Percentiles rank a stretch among this genome's conserved stretches.
Conservation (phyloP, 1,140 invertebrate species). For the Panagrolaimus sp. region DNA sequence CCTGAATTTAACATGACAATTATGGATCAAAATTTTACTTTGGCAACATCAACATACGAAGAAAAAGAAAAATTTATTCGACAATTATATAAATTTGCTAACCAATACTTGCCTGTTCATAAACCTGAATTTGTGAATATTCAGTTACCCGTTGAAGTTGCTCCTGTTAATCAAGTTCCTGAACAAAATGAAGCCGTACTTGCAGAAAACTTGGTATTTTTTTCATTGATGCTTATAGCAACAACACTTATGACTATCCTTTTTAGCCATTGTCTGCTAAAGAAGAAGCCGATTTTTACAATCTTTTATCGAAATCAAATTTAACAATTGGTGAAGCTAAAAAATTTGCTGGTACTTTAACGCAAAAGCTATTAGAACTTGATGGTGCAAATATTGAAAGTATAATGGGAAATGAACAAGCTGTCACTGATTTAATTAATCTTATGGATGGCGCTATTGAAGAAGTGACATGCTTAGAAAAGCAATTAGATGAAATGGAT, state of each 20-base stretch:
- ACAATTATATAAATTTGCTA: conserved; percentile 65
- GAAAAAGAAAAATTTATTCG: conserved; percentile 69
- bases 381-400: conserved; percentile 68
- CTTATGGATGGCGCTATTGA: conserved; percentile 38
- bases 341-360: conserved; percentile 74
- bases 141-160: conserved; percentile 62
- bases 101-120: conserved; percentile 67
- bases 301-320: conserved; percentile 70
- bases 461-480: conserved; percentile 59
- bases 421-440: conserved; percentile 38
- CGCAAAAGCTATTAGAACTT: conserved; percentile 72
- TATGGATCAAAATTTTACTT: conserved; percentile 76
- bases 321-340: conserved; percentile 78
- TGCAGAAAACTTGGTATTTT: conserved; percentile 63
- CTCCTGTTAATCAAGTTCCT: conserved; percentile 60
- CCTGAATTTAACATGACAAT: conserved; percentile 78
- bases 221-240: no score
- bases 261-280: conserved; percentile 77
- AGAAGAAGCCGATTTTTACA: conserved; percentile 72
- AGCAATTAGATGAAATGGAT: conserved; percentile 60
- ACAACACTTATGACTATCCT: not conserved
- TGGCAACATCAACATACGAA: conserved; percentile 71
- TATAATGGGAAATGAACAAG: conserved; percentile 45
- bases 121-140: conserved; percentile 75
- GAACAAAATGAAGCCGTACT: conserved; percentile 52